Conservation (phyloP, 2,888 invertebrate species). For the Tetragnatha montana region DNA sequence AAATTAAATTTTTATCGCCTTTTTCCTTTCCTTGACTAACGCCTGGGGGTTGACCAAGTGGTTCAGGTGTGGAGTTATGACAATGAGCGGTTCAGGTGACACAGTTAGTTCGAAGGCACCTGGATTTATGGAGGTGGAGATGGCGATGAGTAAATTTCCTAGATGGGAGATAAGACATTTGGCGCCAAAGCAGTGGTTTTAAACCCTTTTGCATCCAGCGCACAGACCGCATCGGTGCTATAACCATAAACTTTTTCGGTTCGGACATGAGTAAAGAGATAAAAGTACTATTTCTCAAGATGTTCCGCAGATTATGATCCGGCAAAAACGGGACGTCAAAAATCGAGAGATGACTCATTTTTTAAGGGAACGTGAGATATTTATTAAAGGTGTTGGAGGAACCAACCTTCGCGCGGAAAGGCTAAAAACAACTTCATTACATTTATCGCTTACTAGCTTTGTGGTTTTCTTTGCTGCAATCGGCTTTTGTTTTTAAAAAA, state of each 20-base stretch:
- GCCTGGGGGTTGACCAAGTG: constrained; percentile 7
- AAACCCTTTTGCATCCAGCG: constrained; percentile 61
- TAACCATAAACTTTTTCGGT: constrained; percentile 63
- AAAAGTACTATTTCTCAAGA: constrained; percentile 63
- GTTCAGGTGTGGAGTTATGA: neutral
- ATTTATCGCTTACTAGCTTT: no score
- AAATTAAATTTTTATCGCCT: neutral
- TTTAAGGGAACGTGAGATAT: constrained; percentile 51
- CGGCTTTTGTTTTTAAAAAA: no score
- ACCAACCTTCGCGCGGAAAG: neutral
- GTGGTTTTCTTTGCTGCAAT: no score
- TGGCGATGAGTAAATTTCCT: constrained; percentile 52
- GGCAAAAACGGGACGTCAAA: constrained; percentile 37
- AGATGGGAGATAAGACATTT: constrained; percentile 30
- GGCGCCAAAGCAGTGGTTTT: constrained; percentile 51
- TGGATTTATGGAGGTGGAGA: constrained; percentile 22
- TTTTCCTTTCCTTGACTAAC: neutral
- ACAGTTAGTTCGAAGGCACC: constrained; percentile 29
- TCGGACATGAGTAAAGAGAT: constrained; percentile 57
- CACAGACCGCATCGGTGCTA: constrained; percentile 50
- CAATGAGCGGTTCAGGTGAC: neutral
- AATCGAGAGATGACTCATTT: constrained; percentile 46
- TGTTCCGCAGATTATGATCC: constrained; percentile 28
- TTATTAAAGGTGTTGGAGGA: constrained; percentile 24
- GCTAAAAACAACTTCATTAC: no score